A percentile compares a stretch with the other conserved stretches of the same genome.
These are phyloP conservation scores for Morone saxatilis DNA, from an alignment of 2,113 vertebrate genomes.

Conservation along the genomic window DNA sequence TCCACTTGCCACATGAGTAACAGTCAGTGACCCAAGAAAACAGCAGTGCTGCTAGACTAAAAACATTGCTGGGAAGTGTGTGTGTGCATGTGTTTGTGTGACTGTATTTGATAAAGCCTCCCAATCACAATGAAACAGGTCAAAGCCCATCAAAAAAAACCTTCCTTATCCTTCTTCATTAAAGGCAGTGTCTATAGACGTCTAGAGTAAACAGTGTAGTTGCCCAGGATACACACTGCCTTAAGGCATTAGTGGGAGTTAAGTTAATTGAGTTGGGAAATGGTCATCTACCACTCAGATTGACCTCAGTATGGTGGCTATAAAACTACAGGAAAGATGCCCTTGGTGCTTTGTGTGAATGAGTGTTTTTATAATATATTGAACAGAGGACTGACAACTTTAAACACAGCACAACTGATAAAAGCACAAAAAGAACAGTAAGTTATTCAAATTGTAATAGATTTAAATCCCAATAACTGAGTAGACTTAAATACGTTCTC, in stretches of 20 bases:
- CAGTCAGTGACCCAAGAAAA: slow-evolving; percentile 28
- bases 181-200: slow-evolving; percentile 15
- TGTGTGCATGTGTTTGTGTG: slow-evolving; percentile 19
- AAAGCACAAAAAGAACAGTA: neutral
- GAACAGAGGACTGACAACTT: neutral
- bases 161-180: slow-evolving; percentile 34
- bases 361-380: neutral
- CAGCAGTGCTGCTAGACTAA: slow-evolving; percentile 6
- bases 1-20: slow-evolving; percentile 27
- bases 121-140: slow-evolving; percentile 29
- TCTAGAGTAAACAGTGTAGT: slow-evolving; percentile 52
- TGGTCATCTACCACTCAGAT: slow-evolving; percentile 28
- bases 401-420: neutral
- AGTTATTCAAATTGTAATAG: neutral
- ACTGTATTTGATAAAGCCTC: slow-evolving; percentile 42
- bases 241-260: slow-evolving; percentile 45
- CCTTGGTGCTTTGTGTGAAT: neutral
- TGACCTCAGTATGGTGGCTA: slow-evolving; percentile 43
- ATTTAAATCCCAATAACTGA: neutral
- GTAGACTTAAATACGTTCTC: neutral
- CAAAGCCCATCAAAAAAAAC: slow-evolving; percentile 37
- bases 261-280: slow-evolving; percentile 56
- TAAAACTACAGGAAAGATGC: slow-evolving; percentile 14
- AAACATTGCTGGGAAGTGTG: slow-evolving; percentile 48
- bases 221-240: slow-evolving; percentile 52